These are phyloP conservation scores for Prunella strophiata DNA, from an alignment of 2,797 vertebrate species.

Conservation along the genomic window DNA sequence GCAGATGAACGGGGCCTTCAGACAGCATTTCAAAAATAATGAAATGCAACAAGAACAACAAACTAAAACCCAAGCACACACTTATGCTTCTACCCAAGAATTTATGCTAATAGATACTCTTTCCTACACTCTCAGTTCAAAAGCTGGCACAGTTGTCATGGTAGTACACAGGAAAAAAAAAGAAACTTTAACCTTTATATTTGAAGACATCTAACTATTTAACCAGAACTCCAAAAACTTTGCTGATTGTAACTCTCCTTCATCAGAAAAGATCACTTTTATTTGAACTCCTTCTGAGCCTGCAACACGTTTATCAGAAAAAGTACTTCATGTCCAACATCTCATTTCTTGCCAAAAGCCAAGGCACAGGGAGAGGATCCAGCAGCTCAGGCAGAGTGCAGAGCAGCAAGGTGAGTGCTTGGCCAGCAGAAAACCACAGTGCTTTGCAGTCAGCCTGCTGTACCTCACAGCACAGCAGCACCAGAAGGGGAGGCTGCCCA, in stretches of 20 bases:
- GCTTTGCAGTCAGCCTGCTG: not conserved
- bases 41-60: not conserved
- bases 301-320: not conserved
- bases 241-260: not conserved
- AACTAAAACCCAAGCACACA: not conserved
- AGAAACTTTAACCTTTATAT: not conserved
- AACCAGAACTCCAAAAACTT: not conserved
- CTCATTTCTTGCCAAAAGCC: not conserved
- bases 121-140: not conserved
- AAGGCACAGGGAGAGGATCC: not conserved
- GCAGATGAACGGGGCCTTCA: not conserved
- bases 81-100: not conserved
- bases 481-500: not conserved
- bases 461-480: not conserved
- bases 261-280: not conserved
- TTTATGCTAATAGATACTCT: not conserved
- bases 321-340: not conserved
- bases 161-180: not conserved
- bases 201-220: not conserved
- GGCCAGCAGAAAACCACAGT: rapidly evolving
- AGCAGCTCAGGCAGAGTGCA: rapidly evolving
- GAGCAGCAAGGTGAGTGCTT: not conserved
- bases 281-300: not conserved
- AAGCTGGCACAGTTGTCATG: not conserved
- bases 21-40: not conserved